Evolutionary conservation across 2,113 vertebrate genomes (phyloP).

Genomic region (Cathartes aura): DNA sequence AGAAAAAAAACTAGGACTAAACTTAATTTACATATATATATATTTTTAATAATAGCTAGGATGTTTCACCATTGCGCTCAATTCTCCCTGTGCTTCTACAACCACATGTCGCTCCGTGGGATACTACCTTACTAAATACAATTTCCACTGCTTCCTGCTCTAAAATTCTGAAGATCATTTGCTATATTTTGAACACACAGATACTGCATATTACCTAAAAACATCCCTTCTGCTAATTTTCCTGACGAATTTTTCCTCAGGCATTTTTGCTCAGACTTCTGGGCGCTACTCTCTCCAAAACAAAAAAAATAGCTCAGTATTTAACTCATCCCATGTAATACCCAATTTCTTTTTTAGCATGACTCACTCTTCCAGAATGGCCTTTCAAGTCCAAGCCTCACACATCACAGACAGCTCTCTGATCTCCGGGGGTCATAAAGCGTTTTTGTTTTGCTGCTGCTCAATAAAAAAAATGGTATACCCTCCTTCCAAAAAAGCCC

Average conservation of each 20-base stretch:
- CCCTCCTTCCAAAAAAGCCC: neutral
- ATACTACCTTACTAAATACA: neutral
- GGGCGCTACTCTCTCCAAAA: neutral
- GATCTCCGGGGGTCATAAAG: neutral
- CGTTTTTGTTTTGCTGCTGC: neutral
- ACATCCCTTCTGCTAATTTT: neutral
- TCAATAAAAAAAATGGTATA: neutral
- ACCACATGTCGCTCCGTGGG: neutral
- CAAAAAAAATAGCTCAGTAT: neutral
- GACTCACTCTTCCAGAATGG: neutral
- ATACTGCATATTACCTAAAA: neutral
- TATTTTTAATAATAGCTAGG: neutral
- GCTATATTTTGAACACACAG: neutral
- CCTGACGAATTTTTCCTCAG: neutral
- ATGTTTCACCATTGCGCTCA: neutral
- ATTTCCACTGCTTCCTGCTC: neutral
- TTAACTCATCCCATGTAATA: neutral
- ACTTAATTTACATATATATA: accelerated
- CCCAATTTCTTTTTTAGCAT: neutral
- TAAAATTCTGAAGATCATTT: neutral
- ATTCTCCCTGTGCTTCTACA: neutral
- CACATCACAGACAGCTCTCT: neutral
- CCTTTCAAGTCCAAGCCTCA: neutral
- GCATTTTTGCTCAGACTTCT: neutral
- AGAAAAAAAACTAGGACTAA: neutral